Base-by-base conservation (phyloP, 1,140 invertebrate genomes). In the Camponotus floridanus region DNA sequence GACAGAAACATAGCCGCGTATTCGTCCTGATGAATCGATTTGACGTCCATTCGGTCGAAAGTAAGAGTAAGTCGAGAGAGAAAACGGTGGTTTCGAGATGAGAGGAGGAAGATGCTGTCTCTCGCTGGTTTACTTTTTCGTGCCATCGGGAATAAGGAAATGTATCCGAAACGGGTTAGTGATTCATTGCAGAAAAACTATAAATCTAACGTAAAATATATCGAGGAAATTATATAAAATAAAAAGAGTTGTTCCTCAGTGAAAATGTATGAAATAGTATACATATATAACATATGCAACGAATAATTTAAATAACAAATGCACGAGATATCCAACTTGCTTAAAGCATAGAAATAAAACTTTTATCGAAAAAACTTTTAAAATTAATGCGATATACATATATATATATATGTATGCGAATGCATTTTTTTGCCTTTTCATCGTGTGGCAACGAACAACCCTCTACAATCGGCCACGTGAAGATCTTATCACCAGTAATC, bases 111-210 rank as follows among this genome's bases (percentile, higher is more conserved):
- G 55, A 80, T 61, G 62, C 33, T 55, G 33, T 81, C 26, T 73
- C 55, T 33, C 42, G 80, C 21, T 83, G 68, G 71, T 74, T 65
- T 65, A 78, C 70, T 87, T 87, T 87, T 85, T 81, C 64, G 62
- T 55, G 45, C 57, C 57, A 42, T 79, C 61, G 85, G 62, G 48
- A 86, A 59, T 67, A 76, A 86, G 31, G 33, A 57, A 61, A 74
- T 18, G 65, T 26, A 79, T n/a, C 15, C 36, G 61, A 55, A 65
- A 68, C 15, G 33, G 8, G 71, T 84, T 51, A 51, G n/a, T 61
- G 79, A 48, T 62, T 59, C 18, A 18, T 3, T 55, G 59, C 2
- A 42, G 42, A 45, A 84, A 61, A 84, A 61, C 7, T 33, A 42
- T 73, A 51, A 45, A 73, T 83, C 42, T 73, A 55, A 48, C n/a